Percentiles rank a stretch among this genome's conserved stretches.
Conservation (phyloP, 1,140 invertebrate species). For the Polyergus mexicanus region DNA sequence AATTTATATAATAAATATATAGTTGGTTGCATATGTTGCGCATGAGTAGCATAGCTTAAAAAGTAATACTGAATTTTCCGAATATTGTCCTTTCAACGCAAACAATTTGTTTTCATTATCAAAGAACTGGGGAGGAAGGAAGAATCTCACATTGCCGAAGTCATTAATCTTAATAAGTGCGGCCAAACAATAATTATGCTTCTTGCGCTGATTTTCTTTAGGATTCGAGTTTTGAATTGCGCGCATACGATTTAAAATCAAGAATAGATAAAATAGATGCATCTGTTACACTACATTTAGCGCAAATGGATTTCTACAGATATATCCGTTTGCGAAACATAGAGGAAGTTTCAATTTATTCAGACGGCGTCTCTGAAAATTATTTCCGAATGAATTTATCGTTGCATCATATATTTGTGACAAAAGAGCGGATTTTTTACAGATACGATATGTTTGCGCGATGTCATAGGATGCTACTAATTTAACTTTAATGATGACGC, state of each 20-base stretch:
- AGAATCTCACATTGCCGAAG: conserved; percentile 31
- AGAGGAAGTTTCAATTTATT: conserved; percentile 45
- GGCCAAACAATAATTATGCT: conserved; percentile 28
- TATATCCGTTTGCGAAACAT: conserved; percentile 19
- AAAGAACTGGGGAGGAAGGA: neutral
- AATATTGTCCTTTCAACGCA: conserved; percentile 17
- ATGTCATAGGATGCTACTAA: neutral
- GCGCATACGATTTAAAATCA: conserved; percentile 10
- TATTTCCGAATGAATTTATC: conserved; percentile 22
- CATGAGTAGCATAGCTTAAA: neutral
- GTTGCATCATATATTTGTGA: neutral
- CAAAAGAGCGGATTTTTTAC: neutral
- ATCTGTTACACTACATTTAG: conserved; percentile 41
- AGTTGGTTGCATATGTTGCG: conserved; percentile 4
- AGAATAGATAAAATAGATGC: conserved; percentile 37
- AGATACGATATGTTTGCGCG: neutral
- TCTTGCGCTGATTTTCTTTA: conserved; percentile 22
- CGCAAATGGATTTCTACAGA: conserved; percentile 33
- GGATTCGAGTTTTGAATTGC: neutral
- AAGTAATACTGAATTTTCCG: conserved; percentile 6
- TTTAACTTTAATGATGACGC: conserved; percentile 18
- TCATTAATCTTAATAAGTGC: conserved; percentile 57
- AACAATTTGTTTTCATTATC: conserved; percentile 43
- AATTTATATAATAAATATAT: neutral
- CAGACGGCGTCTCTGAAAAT: conserved; percentile 23